Evolutionary conservation across 2,797 vertebrate genomes (phyloP).

Genomic region (Gallirallus australis): DNA sequence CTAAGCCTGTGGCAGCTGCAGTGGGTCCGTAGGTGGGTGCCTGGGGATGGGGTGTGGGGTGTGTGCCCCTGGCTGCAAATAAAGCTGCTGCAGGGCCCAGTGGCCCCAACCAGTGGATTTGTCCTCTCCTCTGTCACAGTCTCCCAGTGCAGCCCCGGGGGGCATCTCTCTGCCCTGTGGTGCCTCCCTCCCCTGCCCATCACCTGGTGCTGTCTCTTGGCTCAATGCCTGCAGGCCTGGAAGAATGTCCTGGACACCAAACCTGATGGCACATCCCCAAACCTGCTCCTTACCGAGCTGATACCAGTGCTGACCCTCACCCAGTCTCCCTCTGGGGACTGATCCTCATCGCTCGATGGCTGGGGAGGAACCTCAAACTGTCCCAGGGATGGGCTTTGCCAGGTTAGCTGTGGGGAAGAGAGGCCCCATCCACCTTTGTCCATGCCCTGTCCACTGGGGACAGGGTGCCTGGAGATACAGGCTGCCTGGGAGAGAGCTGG

Average conservation of each 20-base stretch:
- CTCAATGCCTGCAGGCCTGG: accelerated
- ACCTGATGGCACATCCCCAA: neutral
- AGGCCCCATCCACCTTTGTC: accelerated
- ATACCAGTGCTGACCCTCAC: accelerated
- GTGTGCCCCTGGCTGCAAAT: accelerated
- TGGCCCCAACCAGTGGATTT: too few species aligned
- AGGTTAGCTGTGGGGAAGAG: accelerated
- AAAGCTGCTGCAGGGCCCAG: neutral
- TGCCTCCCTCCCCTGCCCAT: neutral
- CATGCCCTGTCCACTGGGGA: accelerated
- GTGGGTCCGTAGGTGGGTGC: accelerated
- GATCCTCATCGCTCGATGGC: accelerated
- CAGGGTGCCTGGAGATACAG: neutral
- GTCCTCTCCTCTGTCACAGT: neutral
- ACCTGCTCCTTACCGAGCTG: neutral
- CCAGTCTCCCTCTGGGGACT: neutral
- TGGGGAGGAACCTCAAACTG: neutral
- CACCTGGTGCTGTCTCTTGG: accelerated
- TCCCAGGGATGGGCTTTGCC: neutral
- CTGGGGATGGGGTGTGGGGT: neutral
- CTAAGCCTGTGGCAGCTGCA: neutral
- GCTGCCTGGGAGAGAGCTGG: neutral
- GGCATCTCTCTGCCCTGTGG: accelerated
- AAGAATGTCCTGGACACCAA: too few species aligned
- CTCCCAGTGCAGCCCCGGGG: neutral